Evolutionary conservation across 2,797 vertebrate species (phyloP), one percentile per base, ranked within the genome.

Genomic region (Clarias platycephalus): DNA sequence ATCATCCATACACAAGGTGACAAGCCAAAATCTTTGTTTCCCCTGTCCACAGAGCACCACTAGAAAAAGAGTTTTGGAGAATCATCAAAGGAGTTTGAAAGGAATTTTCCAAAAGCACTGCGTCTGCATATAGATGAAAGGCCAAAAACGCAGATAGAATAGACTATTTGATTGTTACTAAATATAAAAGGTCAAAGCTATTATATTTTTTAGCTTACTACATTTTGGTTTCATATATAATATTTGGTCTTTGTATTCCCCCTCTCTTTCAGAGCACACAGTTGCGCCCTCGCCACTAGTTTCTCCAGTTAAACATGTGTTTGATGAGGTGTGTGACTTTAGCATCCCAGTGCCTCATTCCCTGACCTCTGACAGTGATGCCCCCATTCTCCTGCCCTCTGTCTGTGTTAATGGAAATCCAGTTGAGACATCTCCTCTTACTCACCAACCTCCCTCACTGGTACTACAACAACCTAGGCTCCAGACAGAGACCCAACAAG

Each of bases 351-450:
- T 92, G 84, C 94, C 91, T 84, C 94, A 94, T 85, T 90, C 92
- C 15, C 77, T 88, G 81, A 86, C 87, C 0, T 63, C 89, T 24
- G 93, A 93, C 16, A 91, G 88, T 85, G 91, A 93, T 26, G 91
- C 91, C 85, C 90, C 91, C 58, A 78, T 93, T 94, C 8, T 90
- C 90, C 10, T 89, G 62, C 96, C 95, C 3, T 93, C 94, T 0
- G 93, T 96, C 55, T 97, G 95, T 67, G 94, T 97, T 90, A 98
- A 99, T 0, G 97, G 97, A 86, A 97, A 96, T 94, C 96, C 97
- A 31, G 89, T 96, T 16, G 95, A 97, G 91, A 90, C 90, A 0
- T 89, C 89, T 81, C 88, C 87, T 67, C 88, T 87, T 18, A 89
- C 87, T 79, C 89, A 89, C 58, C 88, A 88, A 81, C 89, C 89